These are phyloP conservation scores for Nomada hirtipes DNA, from an alignment of 2,888 invertebrate genomes.

Conservation along the genomic window DNA sequence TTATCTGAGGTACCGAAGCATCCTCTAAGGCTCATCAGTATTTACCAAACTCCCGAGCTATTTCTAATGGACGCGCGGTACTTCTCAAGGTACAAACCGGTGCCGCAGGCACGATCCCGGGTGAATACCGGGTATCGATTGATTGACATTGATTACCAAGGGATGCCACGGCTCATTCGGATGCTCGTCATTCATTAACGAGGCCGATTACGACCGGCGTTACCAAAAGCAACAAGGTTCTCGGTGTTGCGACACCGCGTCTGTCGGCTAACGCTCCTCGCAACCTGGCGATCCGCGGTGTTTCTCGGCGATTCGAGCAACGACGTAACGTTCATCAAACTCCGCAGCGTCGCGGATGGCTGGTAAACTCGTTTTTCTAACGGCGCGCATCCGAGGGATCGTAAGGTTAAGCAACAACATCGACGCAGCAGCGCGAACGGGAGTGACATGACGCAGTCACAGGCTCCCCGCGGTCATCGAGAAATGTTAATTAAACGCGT, in stretches of 20 bases:
- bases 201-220: constrained; percentile 59
- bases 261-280: constrained; percentile 4
- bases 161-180: constrained; percentile 33
- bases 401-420: constrained; percentile 61
- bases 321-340: constrained; percentile 51
- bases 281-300: constrained; percentile 9
- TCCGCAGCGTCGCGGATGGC: constrained; percentile 63
- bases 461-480: constrained; percentile 68
- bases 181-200: constrained; percentile 64
- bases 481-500: constrained; percentile 74
- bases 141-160: constrained; percentile 66
- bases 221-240: constrained; percentile 64
- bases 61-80: too few relatives aligned
- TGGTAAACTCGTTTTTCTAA: constrained; percentile 62
- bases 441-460: constrained; percentile 63
- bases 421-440: constrained; percentile 58
- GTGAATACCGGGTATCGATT: constrained; percentile 23
- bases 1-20: too few relatives aligned
- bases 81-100: not conserved
- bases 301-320: constrained; percentile 1
- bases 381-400: constrained; percentile 35
- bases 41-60: too few relatives aligned
- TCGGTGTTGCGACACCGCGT: constrained; percentile 53
- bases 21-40: too few relatives aligned
- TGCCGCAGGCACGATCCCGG: not conserved